These are phyloP conservation scores for Agrochola macilenta DNA, from an alignment of 2,888 invertebrate species.

Conservation along the genomic window DNA sequence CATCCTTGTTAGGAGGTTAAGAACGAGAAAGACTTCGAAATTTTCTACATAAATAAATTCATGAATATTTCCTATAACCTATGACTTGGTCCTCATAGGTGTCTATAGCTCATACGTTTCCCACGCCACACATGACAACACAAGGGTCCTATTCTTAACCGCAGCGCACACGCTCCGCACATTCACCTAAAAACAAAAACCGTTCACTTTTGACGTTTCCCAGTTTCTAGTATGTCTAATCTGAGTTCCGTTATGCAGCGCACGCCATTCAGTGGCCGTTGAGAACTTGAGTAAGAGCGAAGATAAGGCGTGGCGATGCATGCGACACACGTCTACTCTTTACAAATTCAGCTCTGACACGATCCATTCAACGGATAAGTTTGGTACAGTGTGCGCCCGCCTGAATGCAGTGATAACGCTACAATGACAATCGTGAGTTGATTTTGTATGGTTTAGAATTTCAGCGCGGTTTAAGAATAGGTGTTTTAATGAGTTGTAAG, in stretches of 20 bases:
- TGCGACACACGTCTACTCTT: constrained; percentile 88
- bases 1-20: background rate
- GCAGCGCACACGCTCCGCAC: constrained; percentile 18
- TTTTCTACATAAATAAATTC: background rate
- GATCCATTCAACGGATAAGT: constrained; percentile 88
- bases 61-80: background rate
- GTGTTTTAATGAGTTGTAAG: constrained; percentile 62
- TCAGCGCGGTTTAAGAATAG: constrained; percentile 57
- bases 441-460: constrained; percentile 68
- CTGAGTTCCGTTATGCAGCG: constrained; percentile 72
- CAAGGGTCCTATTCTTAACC: constrained; percentile 33
- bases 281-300: constrained; percentile 82
- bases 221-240: constrained; percentile 72
- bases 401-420: constrained; percentile 84
- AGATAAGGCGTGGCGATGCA: constrained; percentile 87
- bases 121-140: constrained; percentile 3
- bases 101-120: background rate
- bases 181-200: constrained; percentile 56
- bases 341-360: constrained; percentile 88
- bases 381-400: constrained; percentile 82
- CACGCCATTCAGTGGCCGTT: constrained; percentile 71
- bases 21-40: background rate
- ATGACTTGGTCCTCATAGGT: background rate
- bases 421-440: constrained; percentile 83
- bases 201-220: constrained; percentile 62